Base-by-base conservation (phyloP, 2,888 invertebrate genomes). In the Ophion slaviceki region DNA sequence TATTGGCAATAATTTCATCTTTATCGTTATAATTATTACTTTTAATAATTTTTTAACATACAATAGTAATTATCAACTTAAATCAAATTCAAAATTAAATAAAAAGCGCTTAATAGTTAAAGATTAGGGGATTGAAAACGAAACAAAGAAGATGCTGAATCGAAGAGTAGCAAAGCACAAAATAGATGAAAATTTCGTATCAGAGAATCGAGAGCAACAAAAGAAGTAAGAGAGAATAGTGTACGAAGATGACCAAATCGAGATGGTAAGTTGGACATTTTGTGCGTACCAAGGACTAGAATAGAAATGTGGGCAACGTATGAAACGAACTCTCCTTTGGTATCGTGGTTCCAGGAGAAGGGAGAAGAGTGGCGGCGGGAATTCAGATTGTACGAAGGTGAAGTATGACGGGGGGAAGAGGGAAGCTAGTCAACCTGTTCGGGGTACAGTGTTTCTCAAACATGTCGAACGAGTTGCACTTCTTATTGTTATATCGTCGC, bases 341-440 rank as follows among this genome's bases (percentile, higher is more conserved):
- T 89, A 89, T 85, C 85, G 87, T 76, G 83, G 80, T 88, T 89
- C 84, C 84, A 84, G 88, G 82, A 84, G 72, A 86, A 83, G 66
- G 83, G 70, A 85, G 89, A 83, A 80, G 87, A 86, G 75, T 78
- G 72, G 87, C 14, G 36, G 57, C 11, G 57, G 32, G 64, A 64
- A 67, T 11, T 47, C 20, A 20, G 45, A 53, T 53, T 53, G 53
- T 53, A 53, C 61, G 62, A 86, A 79, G 86, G 79, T 32, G 68
- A 62, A 17, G 61, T 74, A 67, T 76, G 81, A 82, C 57, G n/a
- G 81, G 57, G 75, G 64, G 67, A 36, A 71, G 75, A 59, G 75
- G 79, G 79, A 82, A 72, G 80, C 89, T 89, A 92, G 92, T 92
- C 92, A 92, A 93, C 92, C 92, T 93, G 93, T 92, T 92, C 90